These are phyloP conservation scores for Trachelus stipa DNA, from an alignment of 2,888 invertebrate genomes.

Conservation along the genomic window DNA sequence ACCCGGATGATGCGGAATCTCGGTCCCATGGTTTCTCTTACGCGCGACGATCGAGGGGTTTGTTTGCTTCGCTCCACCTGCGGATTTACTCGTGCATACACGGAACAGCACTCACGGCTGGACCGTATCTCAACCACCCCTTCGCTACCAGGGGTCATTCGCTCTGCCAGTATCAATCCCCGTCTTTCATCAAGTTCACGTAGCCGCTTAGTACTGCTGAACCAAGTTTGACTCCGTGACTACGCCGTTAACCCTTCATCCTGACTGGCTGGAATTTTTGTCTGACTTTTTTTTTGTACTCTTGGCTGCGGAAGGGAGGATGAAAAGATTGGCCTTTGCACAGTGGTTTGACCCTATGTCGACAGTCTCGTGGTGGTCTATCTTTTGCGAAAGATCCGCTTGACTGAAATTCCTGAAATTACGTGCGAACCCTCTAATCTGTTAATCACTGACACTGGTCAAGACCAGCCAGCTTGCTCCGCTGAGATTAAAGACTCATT, in stretches of 20 bases:
- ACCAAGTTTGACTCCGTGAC: neutral
- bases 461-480: neutral
- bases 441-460: neutral
- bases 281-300: neutral
- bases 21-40: conserved; percentile 1
- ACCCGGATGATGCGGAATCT: neutral
- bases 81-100: conserved; percentile 59
- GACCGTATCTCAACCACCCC: neutral
- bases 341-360: neutral
- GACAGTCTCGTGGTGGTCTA: neutral
- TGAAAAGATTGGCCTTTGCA: neutral
- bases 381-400: neutral
- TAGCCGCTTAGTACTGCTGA: neutral
- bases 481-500: neutral
- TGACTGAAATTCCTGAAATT: neutral
- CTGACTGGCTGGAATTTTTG: neutral
- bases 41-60: conserved; percentile 7
- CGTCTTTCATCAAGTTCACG: neutral
- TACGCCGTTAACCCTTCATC: neutral
- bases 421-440: neutral
- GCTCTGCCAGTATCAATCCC: neutral
- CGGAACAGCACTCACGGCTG: conserved; percentile 57
- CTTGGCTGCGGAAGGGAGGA: neutral
- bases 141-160: neutral
- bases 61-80: conserved; percentile 46